These are phyloP conservation scores for Microcebus griseorufus DNA, from an alignment of 2,113 vertebrate species.

Conservation along the genomic window DNA sequence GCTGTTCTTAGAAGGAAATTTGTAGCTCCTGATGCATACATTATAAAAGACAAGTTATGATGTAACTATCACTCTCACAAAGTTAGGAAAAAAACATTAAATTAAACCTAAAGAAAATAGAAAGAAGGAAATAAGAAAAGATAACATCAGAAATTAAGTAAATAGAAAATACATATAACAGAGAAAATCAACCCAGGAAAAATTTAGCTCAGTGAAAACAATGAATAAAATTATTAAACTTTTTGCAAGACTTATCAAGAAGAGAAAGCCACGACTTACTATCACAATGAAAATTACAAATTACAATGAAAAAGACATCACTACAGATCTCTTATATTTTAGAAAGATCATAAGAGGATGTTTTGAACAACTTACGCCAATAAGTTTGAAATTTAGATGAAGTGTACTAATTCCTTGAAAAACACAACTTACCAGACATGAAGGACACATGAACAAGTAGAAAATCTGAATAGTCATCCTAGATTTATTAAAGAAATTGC, in stretches of 20 bases:
- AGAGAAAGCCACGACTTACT: background rate
- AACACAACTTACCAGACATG: background rate
- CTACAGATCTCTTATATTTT: background rate
- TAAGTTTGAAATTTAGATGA: background rate
- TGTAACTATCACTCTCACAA: background rate
- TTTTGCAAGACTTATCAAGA: background rate
- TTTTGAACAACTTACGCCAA: background rate
- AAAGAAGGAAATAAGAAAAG: background rate
- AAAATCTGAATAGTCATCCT: background rate
- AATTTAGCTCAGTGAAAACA: background rate
- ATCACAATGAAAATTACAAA: background rate
- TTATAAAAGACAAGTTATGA: background rate
- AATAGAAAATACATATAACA: background rate
- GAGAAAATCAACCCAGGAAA: background rate
- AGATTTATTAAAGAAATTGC: background rate
- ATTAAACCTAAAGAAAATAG: background rate
- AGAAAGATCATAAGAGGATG: background rate
- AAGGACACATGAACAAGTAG: background rate
- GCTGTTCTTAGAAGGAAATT: background rate
- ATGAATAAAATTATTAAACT: background rate
- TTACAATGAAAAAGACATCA: background rate
- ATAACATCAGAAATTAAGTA: background rate
- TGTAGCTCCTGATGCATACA: background rate
- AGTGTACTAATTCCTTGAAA: background rate
- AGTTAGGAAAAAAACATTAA: background rate